phyloP scores from a whole-genome alignment of 2,113 vertebrate genomes.

The Arvicanthis niloticus region DNA sequence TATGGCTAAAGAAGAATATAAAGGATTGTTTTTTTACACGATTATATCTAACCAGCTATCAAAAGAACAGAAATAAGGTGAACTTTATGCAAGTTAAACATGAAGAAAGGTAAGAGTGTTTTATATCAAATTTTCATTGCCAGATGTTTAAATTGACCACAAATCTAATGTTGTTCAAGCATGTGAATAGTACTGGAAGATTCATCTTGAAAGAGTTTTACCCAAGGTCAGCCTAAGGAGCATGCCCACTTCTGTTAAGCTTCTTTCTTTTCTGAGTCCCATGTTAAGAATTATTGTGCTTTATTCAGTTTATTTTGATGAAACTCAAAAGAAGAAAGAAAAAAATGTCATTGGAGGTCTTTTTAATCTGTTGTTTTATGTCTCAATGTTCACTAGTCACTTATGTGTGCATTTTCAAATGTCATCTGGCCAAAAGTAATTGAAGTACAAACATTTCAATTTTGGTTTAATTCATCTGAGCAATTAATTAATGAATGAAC shows the following conservation, averaged over 20 bases:
- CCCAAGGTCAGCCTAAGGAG: neutral
- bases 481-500: neutral
- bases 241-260: neutral
- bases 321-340: neutral
- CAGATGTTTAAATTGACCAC: neutral
- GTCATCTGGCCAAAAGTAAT: neutral
- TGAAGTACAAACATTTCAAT: neutral
- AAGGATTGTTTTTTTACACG: slow-evolving; percentile 35
- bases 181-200: neutral
- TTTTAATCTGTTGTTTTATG: neutral
- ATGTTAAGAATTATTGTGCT: neutral
- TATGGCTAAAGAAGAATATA: slow-evolving; percentile 65
- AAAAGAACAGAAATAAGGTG: slow-evolving; percentile 36
- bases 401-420: neutral
- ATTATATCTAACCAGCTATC: slow-evolving; percentile 33
- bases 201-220: rapidly evolving
- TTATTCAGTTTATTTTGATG: slow-evolving; percentile 50
- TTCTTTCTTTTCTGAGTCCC: neutral
- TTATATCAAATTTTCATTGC: neutral
- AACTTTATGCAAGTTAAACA: neutral
- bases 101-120: neutral
- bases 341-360: neutral
- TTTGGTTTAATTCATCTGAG: neutral
- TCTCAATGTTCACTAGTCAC: neutral
- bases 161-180: neutral